Percentiles rank a stretch among this genome's conserved stretches.
Conservation (phyloP, 1,140 invertebrate genomes). For the Euwallacea fornicatus region DNA sequence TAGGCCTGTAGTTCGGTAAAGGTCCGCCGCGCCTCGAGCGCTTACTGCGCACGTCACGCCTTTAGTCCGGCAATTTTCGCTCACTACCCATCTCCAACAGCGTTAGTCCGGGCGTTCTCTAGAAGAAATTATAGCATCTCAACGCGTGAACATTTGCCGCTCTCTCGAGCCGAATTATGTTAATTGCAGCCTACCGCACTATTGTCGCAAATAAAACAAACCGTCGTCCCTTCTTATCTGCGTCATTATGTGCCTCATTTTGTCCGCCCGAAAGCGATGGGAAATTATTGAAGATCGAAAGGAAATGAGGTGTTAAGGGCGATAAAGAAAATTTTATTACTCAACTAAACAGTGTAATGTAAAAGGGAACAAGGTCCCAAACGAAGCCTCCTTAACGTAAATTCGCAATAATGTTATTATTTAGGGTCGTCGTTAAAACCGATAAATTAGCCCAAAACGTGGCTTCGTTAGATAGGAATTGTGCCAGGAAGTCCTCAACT, state of each 20-base stretch:
- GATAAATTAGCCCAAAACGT: not conserved
- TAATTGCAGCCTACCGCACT: too few relatives aligned
- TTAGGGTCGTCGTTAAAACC: constrained; percentile 2
- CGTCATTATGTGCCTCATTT: constrained; percentile 14
- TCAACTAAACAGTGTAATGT: constrained; percentile 34
- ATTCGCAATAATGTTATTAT: constrained; percentile 11
- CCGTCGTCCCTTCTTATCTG: constrained; percentile 11
- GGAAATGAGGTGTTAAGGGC: constrained; percentile 37
- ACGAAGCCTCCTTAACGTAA: constrained; percentile 15
- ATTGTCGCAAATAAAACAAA: not conserved
- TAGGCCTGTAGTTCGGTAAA: too few relatives aligned
- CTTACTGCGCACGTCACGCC: too few relatives aligned
- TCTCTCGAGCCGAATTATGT: too few relatives aligned
- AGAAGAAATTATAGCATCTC: too few relatives aligned
- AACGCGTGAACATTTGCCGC: too few relatives aligned
- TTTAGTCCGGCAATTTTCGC: too few relatives aligned
- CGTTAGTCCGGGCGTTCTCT: too few relatives aligned
- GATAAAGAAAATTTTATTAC: constrained; percentile 39
- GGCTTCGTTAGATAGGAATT: too few relatives aligned
- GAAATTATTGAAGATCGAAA: constrained; percentile 35
- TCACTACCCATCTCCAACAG: too few relatives aligned
- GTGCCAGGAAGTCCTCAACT: too few relatives aligned
- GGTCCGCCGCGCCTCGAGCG: too few relatives aligned
- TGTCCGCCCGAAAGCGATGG: constrained; percentile 21
- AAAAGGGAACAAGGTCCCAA: constrained; percentile 27